Evolutionary conservation across 2,797 vertebrate genomes (phyloP).

Genomic region (Tangara arthus): DNA sequence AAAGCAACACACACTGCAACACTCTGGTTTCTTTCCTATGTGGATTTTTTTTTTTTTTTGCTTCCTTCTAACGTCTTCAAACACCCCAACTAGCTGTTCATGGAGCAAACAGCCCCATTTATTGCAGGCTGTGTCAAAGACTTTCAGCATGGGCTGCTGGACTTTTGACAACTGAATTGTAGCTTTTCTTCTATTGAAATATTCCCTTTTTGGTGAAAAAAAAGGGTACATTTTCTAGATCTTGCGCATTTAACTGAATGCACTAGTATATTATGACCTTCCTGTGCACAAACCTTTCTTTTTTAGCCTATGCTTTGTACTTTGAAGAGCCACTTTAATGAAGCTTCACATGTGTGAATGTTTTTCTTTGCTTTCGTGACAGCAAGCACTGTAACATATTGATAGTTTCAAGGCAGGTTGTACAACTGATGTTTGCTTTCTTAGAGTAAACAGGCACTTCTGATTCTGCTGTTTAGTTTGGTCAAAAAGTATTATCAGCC

Average conservation of each 20-base stretch:
- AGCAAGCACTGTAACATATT: background rate
- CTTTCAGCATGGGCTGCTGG: background rate
- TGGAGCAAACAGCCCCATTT: background rate
- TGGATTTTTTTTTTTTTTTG: background rate
- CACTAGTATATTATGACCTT: background rate
- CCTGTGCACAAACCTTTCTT: background rate
- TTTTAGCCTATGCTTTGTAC: background rate
- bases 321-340: background rate
- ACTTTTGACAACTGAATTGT: background rate
- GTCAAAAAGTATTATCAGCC: background rate
- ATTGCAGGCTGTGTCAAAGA: background rate
- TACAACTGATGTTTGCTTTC: slow-evolving; percentile 13
- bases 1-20: background rate
- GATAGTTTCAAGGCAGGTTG: background rate
- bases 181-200: background rate
- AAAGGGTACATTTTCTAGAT: background rate
- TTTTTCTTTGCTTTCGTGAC: background rate
- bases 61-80: background rate
- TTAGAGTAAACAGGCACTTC: slow-evolving; percentile 3
- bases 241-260: background rate
- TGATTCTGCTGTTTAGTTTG: slow-evolving; percentile 25
- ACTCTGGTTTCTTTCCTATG: background rate
- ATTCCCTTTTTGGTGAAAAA: background rate
- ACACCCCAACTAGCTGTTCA: background rate
- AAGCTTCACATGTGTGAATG: background rate